A percentile compares a stretch with the other conserved stretches of the same genome.
These are phyloP conservation scores for Frankliniella intonsa DNA, from an alignment of 2,888 invertebrate genomes.

Conservation along the genomic window DNA sequence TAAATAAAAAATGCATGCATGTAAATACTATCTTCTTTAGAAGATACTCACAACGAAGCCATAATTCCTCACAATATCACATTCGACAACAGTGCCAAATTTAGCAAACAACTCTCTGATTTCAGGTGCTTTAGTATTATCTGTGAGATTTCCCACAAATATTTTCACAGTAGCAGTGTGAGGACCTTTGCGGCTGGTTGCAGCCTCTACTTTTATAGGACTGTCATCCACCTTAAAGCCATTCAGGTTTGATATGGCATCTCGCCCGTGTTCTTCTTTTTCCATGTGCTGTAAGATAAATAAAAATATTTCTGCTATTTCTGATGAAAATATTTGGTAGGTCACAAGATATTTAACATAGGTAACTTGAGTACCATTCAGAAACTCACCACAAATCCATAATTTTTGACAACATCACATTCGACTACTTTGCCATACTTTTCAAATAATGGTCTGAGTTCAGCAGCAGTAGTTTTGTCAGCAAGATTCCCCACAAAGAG, in stretches of 20 bases:
- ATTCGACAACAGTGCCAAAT: constrained; percentile 90
- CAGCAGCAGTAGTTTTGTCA: constrained; percentile 82
- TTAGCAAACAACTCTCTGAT: constrained; percentile 88
- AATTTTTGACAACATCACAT: constrained; percentile 97
- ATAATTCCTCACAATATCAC: constrained; percentile 95
- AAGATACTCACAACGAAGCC: constrained; percentile 66
- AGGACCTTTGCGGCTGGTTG: constrained; percentile 81
- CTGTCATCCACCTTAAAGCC: constrained; percentile 80
- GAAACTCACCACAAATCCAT: constrained; percentile 81
- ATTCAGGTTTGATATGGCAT: constrained; percentile 82
- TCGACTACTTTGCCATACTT: constrained; percentile 96
- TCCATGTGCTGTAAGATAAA: constrained; percentile 68
- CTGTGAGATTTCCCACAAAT: constrained; percentile 91
- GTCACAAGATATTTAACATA: no score
- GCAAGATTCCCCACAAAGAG: constrained; percentile 97
- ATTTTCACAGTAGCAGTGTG: constrained; percentile 87
- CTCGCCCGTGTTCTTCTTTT: constrained; percentile 83
- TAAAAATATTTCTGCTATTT: no score
- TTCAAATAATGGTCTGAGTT: constrained; percentile 90
- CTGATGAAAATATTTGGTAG: no score
- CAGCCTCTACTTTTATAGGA: constrained; percentile 82
- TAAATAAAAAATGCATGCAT: not conserved
- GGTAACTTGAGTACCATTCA: no score
- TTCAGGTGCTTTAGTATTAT: constrained; percentile 85
- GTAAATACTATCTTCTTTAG: not conserved